Conservation (phyloP, 2,797 vertebrate genomes). For the Labeo calbasu region DNA sequence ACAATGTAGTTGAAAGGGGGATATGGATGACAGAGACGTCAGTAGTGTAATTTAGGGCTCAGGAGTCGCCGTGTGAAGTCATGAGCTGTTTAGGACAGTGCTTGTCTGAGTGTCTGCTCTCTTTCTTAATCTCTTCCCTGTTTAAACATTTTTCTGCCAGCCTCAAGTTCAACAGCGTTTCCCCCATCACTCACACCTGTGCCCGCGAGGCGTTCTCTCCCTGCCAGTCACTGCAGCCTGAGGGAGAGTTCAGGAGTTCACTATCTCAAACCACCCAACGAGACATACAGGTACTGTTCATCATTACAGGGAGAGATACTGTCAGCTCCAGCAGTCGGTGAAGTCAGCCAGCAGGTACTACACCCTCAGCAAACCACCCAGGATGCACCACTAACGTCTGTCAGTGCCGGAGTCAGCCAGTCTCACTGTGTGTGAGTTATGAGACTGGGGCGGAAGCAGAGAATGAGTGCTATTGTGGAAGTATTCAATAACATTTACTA, state of each 20-base stretch:
- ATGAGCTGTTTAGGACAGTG: background rate
- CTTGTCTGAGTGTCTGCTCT: background rate
- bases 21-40: background rate
- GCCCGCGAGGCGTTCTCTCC: constrained; percentile 28
- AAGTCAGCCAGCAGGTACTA: constrained; percentile 60
- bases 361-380: constrained; percentile 62
- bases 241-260: constrained; percentile 52
- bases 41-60: constrained; percentile 1
- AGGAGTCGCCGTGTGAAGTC: constrained; percentile 13
- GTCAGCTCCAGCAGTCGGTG: constrained; percentile 44
- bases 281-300: constrained; percentile 54
- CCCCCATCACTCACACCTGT: constrained; percentile 16
- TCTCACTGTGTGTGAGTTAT: constrained; percentile 55
- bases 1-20: background rate
- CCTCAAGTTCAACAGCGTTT: constrained; percentile 12
- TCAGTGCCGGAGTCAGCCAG: constrained; percentile 52
- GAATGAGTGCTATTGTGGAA: constrained; percentile 45
- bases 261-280: constrained; percentile 55
- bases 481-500: constrained; percentile 45
- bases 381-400: constrained; percentile 53
- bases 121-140: background rate
- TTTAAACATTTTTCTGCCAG: constrained; percentile 1
- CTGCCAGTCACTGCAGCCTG: constrained; percentile 39
- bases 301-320: constrained; percentile 51
- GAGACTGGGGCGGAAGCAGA: constrained; percentile 47